These are phyloP conservation scores for Lepus americanus DNA, from an alignment of 2,113 vertebrate species.

Conservation along the genomic window DNA sequence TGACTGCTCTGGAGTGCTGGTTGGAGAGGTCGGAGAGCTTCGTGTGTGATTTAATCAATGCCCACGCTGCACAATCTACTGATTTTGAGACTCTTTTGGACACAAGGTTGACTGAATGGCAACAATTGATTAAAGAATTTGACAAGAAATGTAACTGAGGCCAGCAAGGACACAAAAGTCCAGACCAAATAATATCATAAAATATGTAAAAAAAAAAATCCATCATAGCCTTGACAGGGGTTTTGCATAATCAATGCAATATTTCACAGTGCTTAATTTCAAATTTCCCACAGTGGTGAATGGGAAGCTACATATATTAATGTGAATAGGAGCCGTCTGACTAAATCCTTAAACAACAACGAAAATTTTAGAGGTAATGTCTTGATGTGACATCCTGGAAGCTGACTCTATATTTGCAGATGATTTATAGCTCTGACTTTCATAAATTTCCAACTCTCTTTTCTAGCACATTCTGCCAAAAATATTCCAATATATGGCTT, in stretches of 20 bases:
- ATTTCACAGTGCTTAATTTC: background rate
- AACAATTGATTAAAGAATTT: constrained; percentile 30
- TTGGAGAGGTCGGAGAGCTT: background rate
- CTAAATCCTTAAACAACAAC: constrained; percentile 26
- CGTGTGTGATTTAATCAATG: background rate
- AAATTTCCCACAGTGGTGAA: background rate
- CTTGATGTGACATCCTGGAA: background rate
- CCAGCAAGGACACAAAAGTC: background rate
- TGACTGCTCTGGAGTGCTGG: background rate
- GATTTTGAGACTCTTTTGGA: constrained; percentile 25
- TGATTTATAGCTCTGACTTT: background rate
- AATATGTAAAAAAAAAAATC: constrained; percentile 21
- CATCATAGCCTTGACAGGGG: background rate
- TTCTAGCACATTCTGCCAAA: background rate
- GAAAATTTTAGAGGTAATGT: constrained; percentile 47
- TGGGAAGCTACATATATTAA: constrained; percentile 6
- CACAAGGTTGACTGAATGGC: constrained; percentile 32
- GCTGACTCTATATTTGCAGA: constrained; percentile 8
- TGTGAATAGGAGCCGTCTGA: background rate
- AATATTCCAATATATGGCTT: background rate
- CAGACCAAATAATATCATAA: background rate
- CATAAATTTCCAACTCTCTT: constrained; percentile 50
- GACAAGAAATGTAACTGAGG: background rate
- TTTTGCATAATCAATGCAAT: background rate
- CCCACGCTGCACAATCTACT: accelerated